A percentile compares a stretch with the other conserved stretches of the same genome.
Conservation (phyloP, 2,888 invertebrate species). For the Limulus polyphemus region DNA sequence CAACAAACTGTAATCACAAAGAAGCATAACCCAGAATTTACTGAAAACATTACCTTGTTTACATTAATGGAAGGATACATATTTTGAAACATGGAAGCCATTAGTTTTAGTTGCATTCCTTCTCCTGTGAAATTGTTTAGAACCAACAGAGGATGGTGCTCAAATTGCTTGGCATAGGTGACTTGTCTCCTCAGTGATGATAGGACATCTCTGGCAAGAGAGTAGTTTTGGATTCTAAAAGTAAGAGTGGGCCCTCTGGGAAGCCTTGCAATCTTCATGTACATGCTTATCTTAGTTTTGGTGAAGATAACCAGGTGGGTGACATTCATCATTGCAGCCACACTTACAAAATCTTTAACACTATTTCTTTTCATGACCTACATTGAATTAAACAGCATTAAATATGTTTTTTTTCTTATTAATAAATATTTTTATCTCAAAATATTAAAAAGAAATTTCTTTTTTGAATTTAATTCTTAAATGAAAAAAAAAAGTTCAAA, state of each 20-base stretch:
- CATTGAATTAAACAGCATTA: slow-evolving; percentile 2
- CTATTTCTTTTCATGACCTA: slow-evolving; percentile 77
- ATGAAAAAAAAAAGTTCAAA: too few species aligned
- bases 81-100: slow-evolving; percentile 93
- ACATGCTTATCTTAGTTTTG: slow-evolving; percentile 66
- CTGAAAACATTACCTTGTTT: slow-evolving; percentile 50
- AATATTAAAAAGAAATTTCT: background rate
- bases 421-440: background rate
- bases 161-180: slow-evolving; percentile 64
- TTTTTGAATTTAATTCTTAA: background rate
- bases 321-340: slow-evolving; percentile 81
- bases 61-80: slow-evolving; percentile 97
- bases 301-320: slow-evolving; percentile 85
- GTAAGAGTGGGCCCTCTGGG: slow-evolving; percentile 88
- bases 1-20: too few species aligned
- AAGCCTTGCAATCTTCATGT: slow-evolving; percentile 68
- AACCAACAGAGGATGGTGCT: slow-evolving; percentile 63
- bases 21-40: too few species aligned
- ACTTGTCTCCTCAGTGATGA: slow-evolving; percentile 72
- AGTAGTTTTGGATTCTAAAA: slow-evolving; percentile 69
- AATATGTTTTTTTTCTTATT: background rate
- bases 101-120: slow-evolving; percentile 74
- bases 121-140: slow-evolving; percentile 65
- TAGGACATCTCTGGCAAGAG: slow-evolving; percentile 69
- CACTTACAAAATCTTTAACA: slow-evolving; percentile 87